Base-by-base conservation (phyloP, 1,140 invertebrate genomes). In the Manduca sexta region DNA sequence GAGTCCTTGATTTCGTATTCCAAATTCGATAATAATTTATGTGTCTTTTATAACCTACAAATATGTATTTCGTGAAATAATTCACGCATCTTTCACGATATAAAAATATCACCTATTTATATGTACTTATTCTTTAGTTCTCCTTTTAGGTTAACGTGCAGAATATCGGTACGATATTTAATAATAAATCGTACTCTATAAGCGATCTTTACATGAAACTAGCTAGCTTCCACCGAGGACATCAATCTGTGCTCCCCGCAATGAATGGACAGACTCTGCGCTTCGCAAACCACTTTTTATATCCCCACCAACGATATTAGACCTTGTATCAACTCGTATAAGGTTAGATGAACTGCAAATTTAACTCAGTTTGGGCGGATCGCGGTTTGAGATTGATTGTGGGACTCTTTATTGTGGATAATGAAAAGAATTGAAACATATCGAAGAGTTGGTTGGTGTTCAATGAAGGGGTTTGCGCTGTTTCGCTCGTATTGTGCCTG, bases 171-270 rank as follows among this genome's bases (percentile, higher is more conserved):
- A 14, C 43, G 15, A 35, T 18, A 42, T 30, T 30, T 12, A 12
- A 2, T 4, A n/a, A 1, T 5, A 44, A 43, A 58, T 77, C 76
- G 70, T 69, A 13, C 5, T 10, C 0, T 50, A 13, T 72, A 75
- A 80, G 67, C 7, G 15, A 3, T 47, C 37, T 16, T 54, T 61
- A 61, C 67, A 68, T 65, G 72, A 61, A 72, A 68, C 74, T 69
- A 66, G 72, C 66, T 81, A 72, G 68, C 71, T 74, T 62, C 56
- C 53, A 59, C 73, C 60, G 59, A 62, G 62, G 65, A 65, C 68
- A 81, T 81, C 77, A 81, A 81, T 81, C 77, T 75, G 72, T 77
- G 75, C 75, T 75, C 62, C 64, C 67, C 64, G 71, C 74, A 81
- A 81, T 66, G 74, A 73, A 81, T 80, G 76, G 71, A 74, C 76